These are phyloP conservation scores for Oncopodura yosiiana DNA, from an alignment of 1,140 invertebrate species.

Conservation along the genomic window DNA sequence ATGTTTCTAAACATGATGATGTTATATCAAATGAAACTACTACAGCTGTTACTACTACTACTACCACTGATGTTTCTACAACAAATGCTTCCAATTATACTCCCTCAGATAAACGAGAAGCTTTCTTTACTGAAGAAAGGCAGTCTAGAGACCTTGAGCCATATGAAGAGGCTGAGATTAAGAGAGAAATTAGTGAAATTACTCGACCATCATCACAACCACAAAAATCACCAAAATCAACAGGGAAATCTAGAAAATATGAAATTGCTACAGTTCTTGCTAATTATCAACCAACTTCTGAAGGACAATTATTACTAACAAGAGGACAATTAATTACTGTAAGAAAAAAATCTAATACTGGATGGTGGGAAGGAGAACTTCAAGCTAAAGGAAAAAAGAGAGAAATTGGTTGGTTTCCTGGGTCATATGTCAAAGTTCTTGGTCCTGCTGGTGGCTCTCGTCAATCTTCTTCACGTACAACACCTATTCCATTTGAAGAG, in stretches of 20 bases:
- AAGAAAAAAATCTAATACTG: constrained; percentile 86
- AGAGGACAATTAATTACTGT: constrained; percentile 93
- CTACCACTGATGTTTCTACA: neutral
- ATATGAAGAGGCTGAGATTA: constrained; percentile 33
- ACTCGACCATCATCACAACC: constrained; percentile 9
- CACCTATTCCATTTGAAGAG: constrained; percentile 33
- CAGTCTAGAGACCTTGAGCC: constrained; percentile 28
- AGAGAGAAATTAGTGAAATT: constrained; percentile 34
- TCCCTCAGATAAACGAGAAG: neutral
- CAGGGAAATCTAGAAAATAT: constrained; percentile 55
- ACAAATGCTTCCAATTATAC: constrained; percentile 6
- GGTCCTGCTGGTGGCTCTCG: constrained; percentile 37
- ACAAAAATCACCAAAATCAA: constrained; percentile 31
- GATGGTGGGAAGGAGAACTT: constrained; percentile 99
- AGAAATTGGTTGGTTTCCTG: constrained; percentile 95
- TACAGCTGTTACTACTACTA: neutral
- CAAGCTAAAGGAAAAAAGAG: constrained; percentile 90
- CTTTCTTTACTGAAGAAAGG: constrained; percentile 7
- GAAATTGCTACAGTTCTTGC: constrained; percentile 84
- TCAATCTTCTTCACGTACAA: constrained; percentile 36
- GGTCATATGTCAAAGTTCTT: constrained; percentile 85
- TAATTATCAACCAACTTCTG: constrained; percentile 74
- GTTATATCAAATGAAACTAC: constrained; percentile 10
- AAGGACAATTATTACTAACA: constrained; percentile 78
- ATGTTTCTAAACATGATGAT: constrained; percentile 57